Conservation (phyloP, 2,113 vertebrate genomes). For the Megatriorchis doriae region DNA sequence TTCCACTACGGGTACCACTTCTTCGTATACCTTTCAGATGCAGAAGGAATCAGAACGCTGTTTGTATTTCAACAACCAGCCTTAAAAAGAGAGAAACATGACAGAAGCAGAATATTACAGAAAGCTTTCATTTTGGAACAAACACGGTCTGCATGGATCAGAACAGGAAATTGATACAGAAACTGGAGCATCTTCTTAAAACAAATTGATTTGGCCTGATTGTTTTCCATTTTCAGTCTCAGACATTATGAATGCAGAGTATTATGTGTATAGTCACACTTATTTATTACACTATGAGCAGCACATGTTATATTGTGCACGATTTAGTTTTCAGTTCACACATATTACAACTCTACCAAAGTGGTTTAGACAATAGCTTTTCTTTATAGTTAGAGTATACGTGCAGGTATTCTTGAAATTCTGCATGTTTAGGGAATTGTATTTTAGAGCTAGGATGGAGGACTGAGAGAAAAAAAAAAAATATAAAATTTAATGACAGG, state of each 20-base stretch:
- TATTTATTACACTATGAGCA: background rate
- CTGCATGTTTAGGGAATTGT: background rate
- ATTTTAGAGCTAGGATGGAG: background rate
- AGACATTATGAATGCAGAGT: background rate
- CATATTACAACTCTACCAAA: background rate
- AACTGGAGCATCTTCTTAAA: background rate
- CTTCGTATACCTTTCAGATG: background rate
- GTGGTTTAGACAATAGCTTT: background rate
- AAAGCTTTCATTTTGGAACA: background rate
- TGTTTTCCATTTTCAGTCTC: background rate
- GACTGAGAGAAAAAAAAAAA: background rate
- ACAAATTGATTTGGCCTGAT: background rate
- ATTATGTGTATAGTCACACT: background rate
- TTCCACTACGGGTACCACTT: background rate
- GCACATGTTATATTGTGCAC: background rate
- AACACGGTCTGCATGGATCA: fast-evolving
- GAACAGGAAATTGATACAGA: background rate
- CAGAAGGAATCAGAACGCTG: background rate
- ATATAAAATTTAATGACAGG: background rate
- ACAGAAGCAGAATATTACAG: background rate
- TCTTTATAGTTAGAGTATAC: background rate
- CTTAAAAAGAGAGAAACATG: background rate
- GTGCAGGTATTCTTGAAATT: background rate
- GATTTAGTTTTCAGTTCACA: background rate
- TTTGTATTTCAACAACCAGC: background rate